Conservation (phyloP, 2,888 invertebrate species). For the Gymnoscelis rufifasciata region DNA sequence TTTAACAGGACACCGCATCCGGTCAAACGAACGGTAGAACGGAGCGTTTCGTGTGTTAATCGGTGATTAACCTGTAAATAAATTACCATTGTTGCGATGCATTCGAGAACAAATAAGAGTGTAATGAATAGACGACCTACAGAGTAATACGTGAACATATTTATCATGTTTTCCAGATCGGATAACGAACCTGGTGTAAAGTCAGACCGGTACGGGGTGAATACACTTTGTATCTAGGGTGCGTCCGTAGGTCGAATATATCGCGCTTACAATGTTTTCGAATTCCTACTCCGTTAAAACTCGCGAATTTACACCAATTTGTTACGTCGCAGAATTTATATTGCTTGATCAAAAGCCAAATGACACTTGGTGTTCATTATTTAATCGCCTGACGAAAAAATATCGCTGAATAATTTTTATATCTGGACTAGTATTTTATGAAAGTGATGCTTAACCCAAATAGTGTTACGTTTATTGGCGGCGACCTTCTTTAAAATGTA, state of each 20-base stretch:
- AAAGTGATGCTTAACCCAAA: no score
- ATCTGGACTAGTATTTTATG: no score
- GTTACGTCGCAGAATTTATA: slow-evolving; percentile 18
- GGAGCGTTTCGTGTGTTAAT: slow-evolving; percentile 21
- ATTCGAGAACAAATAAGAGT: slow-evolving; percentile 12
- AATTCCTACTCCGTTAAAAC: slow-evolving; percentile 19
- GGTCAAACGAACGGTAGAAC: slow-evolving; percentile 21
- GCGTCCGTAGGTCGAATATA: slow-evolving; percentile 42
- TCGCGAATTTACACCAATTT: slow-evolving; percentile 18
- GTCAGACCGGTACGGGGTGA: slow-evolving; percentile 53
- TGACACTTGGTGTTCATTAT: slow-evolving; percentile 15
- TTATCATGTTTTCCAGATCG: slow-evolving; percentile 52
- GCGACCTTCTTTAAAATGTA: slow-evolving; percentile 1
- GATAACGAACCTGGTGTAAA: slow-evolving; percentile 53
- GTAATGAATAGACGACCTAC: slow-evolving; percentile 30
- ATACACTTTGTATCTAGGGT: slow-evolving; percentile 60
- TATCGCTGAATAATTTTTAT: no score
- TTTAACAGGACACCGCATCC: slow-evolving; percentile 26
- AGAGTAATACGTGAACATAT: slow-evolving; percentile 28
- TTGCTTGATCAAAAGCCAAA: slow-evolving; percentile 28
- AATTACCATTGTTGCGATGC: slow-evolving; percentile 27
- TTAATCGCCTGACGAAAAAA: slow-evolving; percentile 8
- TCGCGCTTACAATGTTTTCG: slow-evolving; percentile 31
- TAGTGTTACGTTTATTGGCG: neutral
- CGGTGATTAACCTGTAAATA: slow-evolving; percentile 29